Base-by-base conservation (phyloP, 2,113 vertebrate genomes). In the Dunckerocampus dactyliophorus region DNA sequence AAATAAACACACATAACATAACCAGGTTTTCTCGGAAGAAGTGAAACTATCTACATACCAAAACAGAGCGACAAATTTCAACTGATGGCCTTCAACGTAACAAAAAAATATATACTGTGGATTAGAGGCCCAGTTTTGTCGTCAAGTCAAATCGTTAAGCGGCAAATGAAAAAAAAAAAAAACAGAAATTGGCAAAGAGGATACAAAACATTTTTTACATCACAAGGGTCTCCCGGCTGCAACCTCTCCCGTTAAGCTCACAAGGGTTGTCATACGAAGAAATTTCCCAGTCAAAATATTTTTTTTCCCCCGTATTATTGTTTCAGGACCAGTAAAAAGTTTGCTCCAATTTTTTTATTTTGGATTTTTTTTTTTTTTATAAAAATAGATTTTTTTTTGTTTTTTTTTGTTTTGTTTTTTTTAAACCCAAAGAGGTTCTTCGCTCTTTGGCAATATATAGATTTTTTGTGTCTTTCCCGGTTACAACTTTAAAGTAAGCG, bases 281-380 rank as follows among this genome's bases (percentile, higher is more conserved):
- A 93, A 95, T 95, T 95, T 98, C 90, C 94, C 94, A 96, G 94
- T 97, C 94, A 98, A 98, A 98, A 98, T 98, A 98, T 95, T 88
- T 97, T 31, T 59, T 20, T 19, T 13, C 3, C n/a, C 28, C 13
- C 3, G 24, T 9, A 12, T n/a, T 12, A 20, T 39, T 97, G 93
- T 95, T 95, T 93, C 94, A 96, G 94, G 93, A 95, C 93, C 94
- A 93, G 95, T 98, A 98, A 97, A 98, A 98, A 98, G 94, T 95
- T 95, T 96, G 90, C 96, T 93, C 94, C 95, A 97, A 94, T 95
- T 95, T 93, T 91, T 92, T 97, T 3, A 3, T 92, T 82, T 90
- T 90, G 90, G 91, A 98, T 93, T 92, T 93, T 95, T 97, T 12
- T 13, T 92, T 82, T 90, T 90, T 90, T 91, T 97, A 97, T 93